Base-by-base conservation (phyloP, 2,888 invertebrate species). In the Tachystola acroxantha region DNA sequence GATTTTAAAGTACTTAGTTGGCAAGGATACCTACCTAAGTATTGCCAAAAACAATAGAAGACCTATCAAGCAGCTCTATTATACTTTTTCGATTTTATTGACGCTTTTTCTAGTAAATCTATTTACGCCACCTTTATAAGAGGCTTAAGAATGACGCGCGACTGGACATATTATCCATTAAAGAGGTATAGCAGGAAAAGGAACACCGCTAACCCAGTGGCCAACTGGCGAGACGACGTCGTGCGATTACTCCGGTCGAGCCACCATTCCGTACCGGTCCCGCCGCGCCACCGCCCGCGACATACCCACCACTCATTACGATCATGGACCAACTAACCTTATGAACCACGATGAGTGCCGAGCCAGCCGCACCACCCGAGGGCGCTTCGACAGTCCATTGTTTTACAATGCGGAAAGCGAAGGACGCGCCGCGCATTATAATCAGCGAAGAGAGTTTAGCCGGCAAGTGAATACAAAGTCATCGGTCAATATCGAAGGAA, bases 121-220 rank as follows among this genome's bases (percentile, higher is more conserved):
- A 4, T 34, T 34, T 27, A 24, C 10, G 24, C 10, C 10, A 24
- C 10, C n/a, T 25, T 19, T 12, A 10, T n/a, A 14, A 16, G 14
- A 13, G 5, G 10, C 19, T 25, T 7, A 6, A 16, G 37, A 28
- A 16, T 33, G 7, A 40, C 34, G 40, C 25, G 27, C 12, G 19
- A 14, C 32, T 34, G 16, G 34, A 24, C 30, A 53, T 64, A 65
- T 63, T 61, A 70, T 66, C 71, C 56, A 75, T 82, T 78, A 79
- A 67, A 72, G 74, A 66, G 65, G 67, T 65, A 51, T 64, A 70
- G 74, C 84, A 81, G 82, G 85, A 84, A 85, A 81, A 82, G 79
- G 82, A 79, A 69, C 78, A 70, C 77, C 71, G 81, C 71, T 86
- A 84, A 85, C 86, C 85, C 75, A 85, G 81, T 86, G 82, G 84